Conservation (phyloP, 2,888 invertebrate genomes). For the Chelonus formosanus region DNA sequence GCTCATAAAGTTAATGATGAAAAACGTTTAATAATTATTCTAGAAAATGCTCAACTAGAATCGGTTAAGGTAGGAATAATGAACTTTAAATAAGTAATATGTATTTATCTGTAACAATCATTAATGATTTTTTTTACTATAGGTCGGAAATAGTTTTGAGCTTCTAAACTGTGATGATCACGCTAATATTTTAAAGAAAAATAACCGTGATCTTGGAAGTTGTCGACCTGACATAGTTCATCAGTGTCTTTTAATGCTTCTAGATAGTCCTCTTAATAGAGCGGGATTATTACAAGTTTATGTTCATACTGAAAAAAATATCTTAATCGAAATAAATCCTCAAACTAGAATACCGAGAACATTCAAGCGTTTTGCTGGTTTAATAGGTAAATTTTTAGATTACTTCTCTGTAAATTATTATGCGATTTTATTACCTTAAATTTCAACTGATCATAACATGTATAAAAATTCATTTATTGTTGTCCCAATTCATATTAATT, state of each 20-base stretch:
- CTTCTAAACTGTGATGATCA: constrained; percentile 96
- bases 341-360: constrained; percentile 97
- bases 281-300: constrained; percentile 97
- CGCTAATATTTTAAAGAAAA: constrained; percentile 81
- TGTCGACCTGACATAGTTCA: constrained; percentile 97
- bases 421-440: too few species aligned
- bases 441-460: too few species aligned
- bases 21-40: constrained; percentile 89
- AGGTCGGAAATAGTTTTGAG: constrained; percentile 90
- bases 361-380: constrained; percentile 94
- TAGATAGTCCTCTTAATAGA: constrained; percentile 96
- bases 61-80: constrained; percentile 82
- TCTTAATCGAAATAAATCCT: constrained; percentile 94
- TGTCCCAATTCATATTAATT: not conserved
- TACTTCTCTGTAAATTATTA: too few species aligned
- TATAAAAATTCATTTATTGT: too few species aligned
- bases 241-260: constrained; percentile 95
- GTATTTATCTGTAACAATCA: constrained; percentile 7
- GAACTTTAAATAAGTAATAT: not conserved
- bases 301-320: constrained; percentile 89
- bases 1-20: constrained; percentile 83
- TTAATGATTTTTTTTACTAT: constrained; percentile 17
- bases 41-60: constrained; percentile 95
- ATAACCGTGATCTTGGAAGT: constrained; percentile 85
- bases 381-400: constrained; percentile 78